These are phyloP conservation scores for Microtus pennsylvanicus DNA, from an alignment of 2,113 vertebrate genomes.

Conservation along the genomic window DNA sequence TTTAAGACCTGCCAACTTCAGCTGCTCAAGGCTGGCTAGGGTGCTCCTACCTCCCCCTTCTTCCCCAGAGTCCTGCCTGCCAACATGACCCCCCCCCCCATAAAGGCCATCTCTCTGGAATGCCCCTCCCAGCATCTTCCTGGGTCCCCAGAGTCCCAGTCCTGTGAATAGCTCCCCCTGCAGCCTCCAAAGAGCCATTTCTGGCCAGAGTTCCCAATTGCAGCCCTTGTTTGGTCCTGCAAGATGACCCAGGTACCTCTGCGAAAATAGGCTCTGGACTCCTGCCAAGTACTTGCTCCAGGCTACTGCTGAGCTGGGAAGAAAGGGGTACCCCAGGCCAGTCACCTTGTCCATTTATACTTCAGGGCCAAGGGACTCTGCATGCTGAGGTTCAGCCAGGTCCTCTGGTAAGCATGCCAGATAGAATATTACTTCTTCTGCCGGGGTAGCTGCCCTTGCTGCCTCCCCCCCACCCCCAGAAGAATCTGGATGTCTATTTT, in stretches of 20 bases:
- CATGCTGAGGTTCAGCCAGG: background rate
- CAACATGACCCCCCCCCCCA: background rate
- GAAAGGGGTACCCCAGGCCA: background rate
- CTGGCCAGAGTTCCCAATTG: background rate
- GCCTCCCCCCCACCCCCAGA: background rate
- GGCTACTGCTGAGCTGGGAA: background rate
- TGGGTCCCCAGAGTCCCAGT: background rate
- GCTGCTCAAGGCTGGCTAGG: constrained; percentile 73
- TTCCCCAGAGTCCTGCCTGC: background rate
- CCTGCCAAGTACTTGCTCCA: background rate
- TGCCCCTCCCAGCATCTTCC: background rate
- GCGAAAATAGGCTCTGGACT: background rate
- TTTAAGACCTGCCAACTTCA: constrained; percentile 87
- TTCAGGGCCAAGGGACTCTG: background rate
- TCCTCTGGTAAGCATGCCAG: background rate
- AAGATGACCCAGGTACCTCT: background rate
- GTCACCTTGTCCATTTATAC: rapidly evolving
- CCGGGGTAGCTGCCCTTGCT: background rate
- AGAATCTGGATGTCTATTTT: background rate
- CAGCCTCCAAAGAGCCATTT: background rate
- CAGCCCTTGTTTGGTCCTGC: background rate
- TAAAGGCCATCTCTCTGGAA: background rate
- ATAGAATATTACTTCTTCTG: rapidly evolving
- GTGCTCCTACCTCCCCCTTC: background rate
- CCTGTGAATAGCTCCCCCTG: background rate